Percentiles rank a stretch among this genome's conserved stretches.
Conservation (phyloP, 2,113 vertebrate genomes). For the Callipepla squamata region DNA sequence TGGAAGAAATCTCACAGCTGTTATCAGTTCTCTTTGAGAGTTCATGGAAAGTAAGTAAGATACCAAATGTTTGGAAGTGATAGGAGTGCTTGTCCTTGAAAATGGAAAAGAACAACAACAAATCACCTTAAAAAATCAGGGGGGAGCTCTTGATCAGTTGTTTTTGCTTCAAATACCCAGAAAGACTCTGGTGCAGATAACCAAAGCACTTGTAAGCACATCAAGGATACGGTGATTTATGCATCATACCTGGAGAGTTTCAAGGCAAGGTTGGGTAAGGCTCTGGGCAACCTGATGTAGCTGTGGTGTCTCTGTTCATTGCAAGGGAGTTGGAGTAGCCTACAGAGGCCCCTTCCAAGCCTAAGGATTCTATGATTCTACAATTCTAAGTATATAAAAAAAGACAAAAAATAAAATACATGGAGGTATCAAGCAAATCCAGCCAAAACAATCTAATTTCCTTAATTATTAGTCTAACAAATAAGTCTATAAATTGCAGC, state of each 20-base stretch:
- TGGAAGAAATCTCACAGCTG: slow-evolving; percentile 10
- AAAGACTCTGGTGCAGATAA: neutral
- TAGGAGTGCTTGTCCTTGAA: neutral
- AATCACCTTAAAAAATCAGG: neutral
- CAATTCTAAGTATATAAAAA: neutral
- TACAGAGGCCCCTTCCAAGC: no score
- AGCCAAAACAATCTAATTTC: neutral
- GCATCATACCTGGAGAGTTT: no score
- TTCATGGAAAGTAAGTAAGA: neutral
- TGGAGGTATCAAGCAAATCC: neutral
- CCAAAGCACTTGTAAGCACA: neutral
- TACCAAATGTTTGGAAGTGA: neutral
- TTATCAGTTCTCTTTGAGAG: neutral
- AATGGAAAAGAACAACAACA: neutral
- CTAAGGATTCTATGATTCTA: no score
- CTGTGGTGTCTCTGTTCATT: no score
- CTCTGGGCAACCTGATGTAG: no score
- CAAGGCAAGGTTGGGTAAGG: no score
- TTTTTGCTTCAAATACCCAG: neutral
- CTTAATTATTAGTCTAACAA: neutral
- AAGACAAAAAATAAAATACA: neutral
- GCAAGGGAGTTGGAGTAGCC: no score
- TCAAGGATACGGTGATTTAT: neutral
- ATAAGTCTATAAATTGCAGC: neutral
- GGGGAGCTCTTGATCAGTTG: neutral